Conservation (phyloP, 2,113 vertebrate species). For the Harpagus bidentatus region DNA sequence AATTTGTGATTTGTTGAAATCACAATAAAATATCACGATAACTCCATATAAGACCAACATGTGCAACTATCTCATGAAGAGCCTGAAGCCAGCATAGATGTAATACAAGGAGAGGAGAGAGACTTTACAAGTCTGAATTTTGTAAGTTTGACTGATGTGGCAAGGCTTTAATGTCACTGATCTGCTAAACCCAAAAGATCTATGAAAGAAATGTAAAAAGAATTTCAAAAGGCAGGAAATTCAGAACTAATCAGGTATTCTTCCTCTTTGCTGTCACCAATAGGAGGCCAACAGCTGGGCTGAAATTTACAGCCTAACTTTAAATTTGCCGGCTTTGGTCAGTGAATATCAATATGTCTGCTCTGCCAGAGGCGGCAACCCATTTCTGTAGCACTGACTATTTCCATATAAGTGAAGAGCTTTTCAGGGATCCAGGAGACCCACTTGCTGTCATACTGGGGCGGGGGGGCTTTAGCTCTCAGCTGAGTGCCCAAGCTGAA, state of each 20-base stretch:
- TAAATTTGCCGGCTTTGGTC: not conserved
- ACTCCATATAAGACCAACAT: not conserved
- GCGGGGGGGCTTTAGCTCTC: not conserved
- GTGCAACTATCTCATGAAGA: not conserved
- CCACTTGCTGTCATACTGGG: not conserved
- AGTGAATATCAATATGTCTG: not conserved
- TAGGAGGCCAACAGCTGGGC: not conserved
- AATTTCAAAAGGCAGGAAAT: not conserved
- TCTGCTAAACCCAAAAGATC: not conserved
- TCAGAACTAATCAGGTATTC: not conserved
- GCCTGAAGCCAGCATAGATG: not conserved
- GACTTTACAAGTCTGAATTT: constrained; percentile 3
- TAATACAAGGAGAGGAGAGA: constrained; percentile 12
- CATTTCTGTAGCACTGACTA: not conserved
- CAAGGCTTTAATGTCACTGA: not conserved
- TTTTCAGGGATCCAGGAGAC: not conserved
- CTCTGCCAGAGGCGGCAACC: not conserved
- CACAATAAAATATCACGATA: not conserved
- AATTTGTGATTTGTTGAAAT: not conserved
- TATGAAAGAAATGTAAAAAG: not conserved
- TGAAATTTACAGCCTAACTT: not conserved
- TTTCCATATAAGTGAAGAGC: not conserved
- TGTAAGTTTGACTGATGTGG: not conserved
- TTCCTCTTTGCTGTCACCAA: not conserved
- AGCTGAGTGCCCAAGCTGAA: not conserved